Percentiles rank a stretch among this genome's conserved stretches.
Conservation (phyloP, 2,113 vertebrate species). For the Myotis davidii region DNA sequence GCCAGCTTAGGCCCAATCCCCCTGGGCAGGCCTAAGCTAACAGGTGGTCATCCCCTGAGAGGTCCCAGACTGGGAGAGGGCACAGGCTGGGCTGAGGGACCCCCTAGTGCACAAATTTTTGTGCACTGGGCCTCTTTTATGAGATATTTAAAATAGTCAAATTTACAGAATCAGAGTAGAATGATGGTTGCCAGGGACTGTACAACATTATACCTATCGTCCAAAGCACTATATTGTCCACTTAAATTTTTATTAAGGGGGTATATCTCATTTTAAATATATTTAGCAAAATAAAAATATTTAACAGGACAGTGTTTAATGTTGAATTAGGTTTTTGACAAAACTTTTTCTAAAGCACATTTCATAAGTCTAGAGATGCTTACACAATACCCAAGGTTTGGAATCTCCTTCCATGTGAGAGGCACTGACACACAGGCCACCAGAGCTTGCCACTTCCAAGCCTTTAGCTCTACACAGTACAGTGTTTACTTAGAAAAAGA, state of each 20-base stretch:
- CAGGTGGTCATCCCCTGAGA: too few species aligned
- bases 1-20: too few species aligned
- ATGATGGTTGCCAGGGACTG: not conserved
- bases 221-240: not conserved
- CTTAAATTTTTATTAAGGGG: not conserved
- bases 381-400: not conserved
- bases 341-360: not conserved
- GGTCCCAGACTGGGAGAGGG: too few species aligned
- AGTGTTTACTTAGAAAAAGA: constrained; percentile 10
- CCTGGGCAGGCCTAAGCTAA: too few species aligned
- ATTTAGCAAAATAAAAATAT: not conserved
- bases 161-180: not conserved
- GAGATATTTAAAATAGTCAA: not conserved
- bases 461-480: constrained; percentile 37
- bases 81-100: too few species aligned
- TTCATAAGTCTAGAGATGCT: not conserved
- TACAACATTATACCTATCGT: not conserved
- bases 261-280: not conserved
- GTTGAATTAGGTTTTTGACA: not conserved
- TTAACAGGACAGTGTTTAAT: not conserved
- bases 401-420: not conserved
- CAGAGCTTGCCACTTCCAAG: not conserved
- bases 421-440: not conserved
- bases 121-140: too few species aligned
- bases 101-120: too few species aligned